phyloP scores from a whole-genome alignment of 2,888 invertebrate species.

The Strigamia transsilvanica region DNA sequence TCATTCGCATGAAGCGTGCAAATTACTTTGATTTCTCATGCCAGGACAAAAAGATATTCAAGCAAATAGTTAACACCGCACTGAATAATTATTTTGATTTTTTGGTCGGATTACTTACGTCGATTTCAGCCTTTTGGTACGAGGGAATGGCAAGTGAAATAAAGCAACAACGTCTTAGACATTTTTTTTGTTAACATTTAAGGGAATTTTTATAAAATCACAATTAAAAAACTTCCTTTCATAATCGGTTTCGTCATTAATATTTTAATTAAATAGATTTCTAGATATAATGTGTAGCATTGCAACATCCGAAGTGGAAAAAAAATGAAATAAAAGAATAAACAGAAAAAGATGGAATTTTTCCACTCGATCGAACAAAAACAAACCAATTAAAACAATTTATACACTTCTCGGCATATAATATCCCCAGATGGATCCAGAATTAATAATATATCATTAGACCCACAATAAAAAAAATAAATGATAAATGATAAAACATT shows the following conservation, averaged over 20 bases:
- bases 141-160: conserved; percentile 56
- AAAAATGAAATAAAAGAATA: conserved; percentile 54
- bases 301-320: conserved; percentile 41
- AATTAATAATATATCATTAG: no score
- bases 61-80: not conserved
- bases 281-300: conserved; percentile 50
- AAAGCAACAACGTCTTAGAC: conserved; percentile 34
- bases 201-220: conserved; percentile 14
- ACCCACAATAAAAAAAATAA: no score
- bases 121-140: conserved; percentile 72
- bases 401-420: not conserved
- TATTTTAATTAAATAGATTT: conserved; percentile 1
- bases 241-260: not conserved
- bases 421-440: no score
- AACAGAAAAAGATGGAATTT: conserved; percentile 53
- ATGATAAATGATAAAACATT: no score
- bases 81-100: not conserved
- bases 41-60: conserved; percentile 4
- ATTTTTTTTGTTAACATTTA: conserved; percentile 43
- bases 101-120: conserved; percentile 70
- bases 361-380: not conserved
- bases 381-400: conserved; percentile 13
- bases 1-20: not conserved
- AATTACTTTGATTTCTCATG: conserved; percentile 18
- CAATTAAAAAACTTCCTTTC: not conserved